Evolutionary conservation across 2,888 invertebrate genomes (phyloP).

Genomic region (Tanypteryx hageni): DNA sequence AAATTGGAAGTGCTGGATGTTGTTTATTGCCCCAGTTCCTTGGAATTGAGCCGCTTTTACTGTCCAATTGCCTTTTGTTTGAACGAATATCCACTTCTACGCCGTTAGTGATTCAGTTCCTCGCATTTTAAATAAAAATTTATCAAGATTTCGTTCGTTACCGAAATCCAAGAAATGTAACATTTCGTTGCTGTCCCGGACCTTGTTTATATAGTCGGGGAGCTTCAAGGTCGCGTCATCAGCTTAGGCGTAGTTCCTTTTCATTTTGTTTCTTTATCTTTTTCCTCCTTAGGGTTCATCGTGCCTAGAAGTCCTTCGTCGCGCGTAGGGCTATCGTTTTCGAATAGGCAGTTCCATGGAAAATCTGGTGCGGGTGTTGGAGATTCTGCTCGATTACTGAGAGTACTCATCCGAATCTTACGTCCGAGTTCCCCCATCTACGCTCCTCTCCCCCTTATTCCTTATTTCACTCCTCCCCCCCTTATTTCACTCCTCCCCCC

Average conservation of each 20-base stretch:
- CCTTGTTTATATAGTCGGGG: not conserved
- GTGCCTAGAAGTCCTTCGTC: too few relatives aligned
- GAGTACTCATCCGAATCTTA: not conserved
- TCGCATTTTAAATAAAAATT: too few relatives aligned
- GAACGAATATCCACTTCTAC: too few relatives aligned
- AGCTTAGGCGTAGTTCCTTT: not conserved
- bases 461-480: too few relatives aligned
- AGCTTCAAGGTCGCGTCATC: not conserved
- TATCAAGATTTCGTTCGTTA: too few relatives aligned
- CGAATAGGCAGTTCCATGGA: not conserved
- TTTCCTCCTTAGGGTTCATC: not conserved
- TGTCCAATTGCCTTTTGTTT: too few relatives aligned
- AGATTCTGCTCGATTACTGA: not conserved
- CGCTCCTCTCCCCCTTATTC: not conserved
- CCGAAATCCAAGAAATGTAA: not conserved
- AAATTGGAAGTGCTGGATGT: too few relatives aligned
- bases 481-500: not conserved
- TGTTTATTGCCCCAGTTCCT: too few relatives aligned
- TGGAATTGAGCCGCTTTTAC: too few relatives aligned
- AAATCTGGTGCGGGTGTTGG: not conserved
- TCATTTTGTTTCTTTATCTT: not conserved
- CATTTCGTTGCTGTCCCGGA: not conserved
- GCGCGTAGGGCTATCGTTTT: too few relatives aligned
- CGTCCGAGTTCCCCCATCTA: not conserved
- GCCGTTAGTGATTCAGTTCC: too few relatives aligned